phyloP scores from a whole-genome alignment of 2,888 invertebrate species.

The Cartodere bifasciata region DNA sequence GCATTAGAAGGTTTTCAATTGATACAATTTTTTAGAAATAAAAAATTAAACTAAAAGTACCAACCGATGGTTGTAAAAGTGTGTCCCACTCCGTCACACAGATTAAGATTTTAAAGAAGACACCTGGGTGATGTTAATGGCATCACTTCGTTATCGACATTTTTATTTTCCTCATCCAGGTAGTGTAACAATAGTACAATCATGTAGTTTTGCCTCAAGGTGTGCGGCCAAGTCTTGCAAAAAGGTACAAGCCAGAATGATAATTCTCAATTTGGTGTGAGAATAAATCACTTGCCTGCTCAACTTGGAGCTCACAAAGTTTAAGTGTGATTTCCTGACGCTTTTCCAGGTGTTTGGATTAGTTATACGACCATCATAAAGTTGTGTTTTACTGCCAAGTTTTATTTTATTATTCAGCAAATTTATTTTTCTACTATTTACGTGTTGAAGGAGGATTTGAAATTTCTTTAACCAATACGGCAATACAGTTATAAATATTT shows the following conservation, averaged over 20 bases:
- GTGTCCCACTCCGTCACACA: constrained; percentile 22
- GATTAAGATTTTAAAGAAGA: constrained; percentile 28
- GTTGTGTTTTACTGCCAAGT: constrained; percentile 20
- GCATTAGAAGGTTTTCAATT: too few relatives aligned
- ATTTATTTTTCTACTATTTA: too few relatives aligned
- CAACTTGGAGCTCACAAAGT: constrained; percentile 16
- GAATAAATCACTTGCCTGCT: constrained; percentile 19
- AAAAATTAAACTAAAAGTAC: too few relatives aligned
- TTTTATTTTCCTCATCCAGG: too few relatives aligned
- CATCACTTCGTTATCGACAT: constrained; percentile 20
- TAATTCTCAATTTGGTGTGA: constrained; percentile 22
- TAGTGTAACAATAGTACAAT: too few relatives aligned
- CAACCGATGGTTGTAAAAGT: constrained; percentile 9
- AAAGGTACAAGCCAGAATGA: constrained; percentile 19
- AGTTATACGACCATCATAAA: constrained; percentile 24
- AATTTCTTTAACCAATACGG: too few relatives aligned
- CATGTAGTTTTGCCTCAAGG: too few relatives aligned
- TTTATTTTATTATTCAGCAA: too few relatives aligned
- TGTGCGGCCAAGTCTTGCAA: constrained; percentile 14
- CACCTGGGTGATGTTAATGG: constrained; percentile 28
- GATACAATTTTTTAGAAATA: too few relatives aligned
- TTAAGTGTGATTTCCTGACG: constrained; percentile 26
- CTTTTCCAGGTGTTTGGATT: constrained; percentile 24
- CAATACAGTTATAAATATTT: too few relatives aligned
- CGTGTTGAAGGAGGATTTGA: too few relatives aligned